Percentiles rank a stretch among this genome's conserved stretches.
Evolutionary conservation across 2,113 vertebrate species (phyloP).

Genomic region (Elephantulus edwardii): DNA sequence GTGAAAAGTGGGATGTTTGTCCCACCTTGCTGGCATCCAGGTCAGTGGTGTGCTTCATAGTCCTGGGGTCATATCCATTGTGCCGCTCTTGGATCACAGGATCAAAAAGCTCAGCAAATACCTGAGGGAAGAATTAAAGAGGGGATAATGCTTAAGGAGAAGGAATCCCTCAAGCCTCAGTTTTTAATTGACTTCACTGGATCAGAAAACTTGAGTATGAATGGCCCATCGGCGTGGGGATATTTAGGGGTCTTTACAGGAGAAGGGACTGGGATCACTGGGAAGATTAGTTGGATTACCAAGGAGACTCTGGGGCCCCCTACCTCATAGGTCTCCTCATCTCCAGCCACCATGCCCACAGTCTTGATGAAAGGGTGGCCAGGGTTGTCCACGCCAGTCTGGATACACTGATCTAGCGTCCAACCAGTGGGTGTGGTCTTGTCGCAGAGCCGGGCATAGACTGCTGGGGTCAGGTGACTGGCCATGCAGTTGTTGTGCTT

Average conservation of each 20-base stretch:
- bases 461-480: conserved; percentile 91
- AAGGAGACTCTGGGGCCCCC: conserved; percentile 62
- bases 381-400: conserved; percentile 98
- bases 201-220: conserved; percentile 18
- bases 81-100: conserved; percentile 95
- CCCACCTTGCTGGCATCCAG: conserved; percentile 93
- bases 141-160: background rate
- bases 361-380: conserved; percentile 98
- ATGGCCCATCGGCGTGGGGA: conserved; percentile 8
- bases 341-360: conserved; percentile 94
- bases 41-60: conserved; percentile 95
- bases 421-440: conserved; percentile 93
- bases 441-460: conserved; percentile 94
- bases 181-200: conserved; percentile 32
- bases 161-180: background rate
- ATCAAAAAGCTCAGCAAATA: conserved; percentile 94
- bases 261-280: conserved; percentile 46
- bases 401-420: conserved; percentile 97
- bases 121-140: conserved; percentile 81
- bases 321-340: conserved; percentile 98
- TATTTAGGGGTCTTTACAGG: background rate
- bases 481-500: conserved; percentile 99
- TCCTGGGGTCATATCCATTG: conserved; percentile 94
- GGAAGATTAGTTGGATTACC: conserved; percentile 49
- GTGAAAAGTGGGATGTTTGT: background rate